Base-by-base conservation (phyloP, 2,113 vertebrate genomes). In the Dolichallabes microphthalmus region DNA sequence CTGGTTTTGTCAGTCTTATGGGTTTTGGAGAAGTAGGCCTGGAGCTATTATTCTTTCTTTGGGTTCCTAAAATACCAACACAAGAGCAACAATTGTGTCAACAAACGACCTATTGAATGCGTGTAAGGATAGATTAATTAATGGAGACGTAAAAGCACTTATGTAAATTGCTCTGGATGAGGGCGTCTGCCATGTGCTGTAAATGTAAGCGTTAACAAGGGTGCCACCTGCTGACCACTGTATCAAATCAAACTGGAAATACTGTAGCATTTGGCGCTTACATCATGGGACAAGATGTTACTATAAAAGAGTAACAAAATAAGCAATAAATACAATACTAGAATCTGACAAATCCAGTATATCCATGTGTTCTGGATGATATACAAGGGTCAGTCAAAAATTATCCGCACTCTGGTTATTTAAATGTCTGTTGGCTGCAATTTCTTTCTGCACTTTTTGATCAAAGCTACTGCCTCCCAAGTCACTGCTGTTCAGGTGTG, bases 1-100 rank as follows among this genome's bases (percentile, higher is more conserved):
- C 84, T 58, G 88, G 88, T 87, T 85, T 96, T 64, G 95, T 97
- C 89, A 98, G 93, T 79, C 91, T 94, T 92, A 98, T 92, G 39
- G 96, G 96, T 88, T 91, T 93, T 86, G 96, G 96, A 90, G 94
- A 93, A 45, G 39, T 71, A 85, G 94, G 94, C 25, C 89, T 92
- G 80, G 92, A 92, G 87, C 85, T 79, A 0, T 39, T n/a, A 75
- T 85, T 78, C 35, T 71, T 82, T 69, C 85, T 61, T 81, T 82
- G 89, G 61, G 82, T 74, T 85, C 81, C 94, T 94, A 89, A 85
- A 86, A 86, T 82, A 30, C 14, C 12, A 84, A 75, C 14, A 52
- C 6, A 19, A 88, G 0, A 78, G 68, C 86, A 86, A 45, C n/a
- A 52, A 39, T 14, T 68, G 55, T 25, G 63, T 81, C 30, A 75